Conservation (phyloP, 2,113 vertebrate genomes). For the Tragulus kanchil region DNA sequence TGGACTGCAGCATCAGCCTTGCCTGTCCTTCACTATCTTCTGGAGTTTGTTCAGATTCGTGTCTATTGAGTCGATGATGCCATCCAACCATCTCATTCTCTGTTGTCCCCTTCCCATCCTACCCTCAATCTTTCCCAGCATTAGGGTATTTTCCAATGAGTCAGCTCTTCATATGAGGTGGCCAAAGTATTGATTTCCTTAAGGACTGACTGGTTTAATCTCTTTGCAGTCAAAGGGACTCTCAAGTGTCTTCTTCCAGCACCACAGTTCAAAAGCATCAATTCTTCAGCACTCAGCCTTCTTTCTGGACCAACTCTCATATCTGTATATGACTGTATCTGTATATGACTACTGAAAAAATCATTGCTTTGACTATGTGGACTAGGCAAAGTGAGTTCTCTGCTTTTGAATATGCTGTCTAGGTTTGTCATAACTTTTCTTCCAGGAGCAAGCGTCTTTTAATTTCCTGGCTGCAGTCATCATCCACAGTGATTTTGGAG, state of each 20-base stretch:
- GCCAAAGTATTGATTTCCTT: background rate
- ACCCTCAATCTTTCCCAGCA: background rate
- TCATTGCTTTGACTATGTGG: background rate
- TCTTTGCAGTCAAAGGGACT: background rate
- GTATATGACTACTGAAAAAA: background rate
- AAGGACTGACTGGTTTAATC: background rate
- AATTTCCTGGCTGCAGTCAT: background rate
- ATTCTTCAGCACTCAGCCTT: fast-evolving
- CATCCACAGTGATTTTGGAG: background rate
- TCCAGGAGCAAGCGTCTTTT: background rate
- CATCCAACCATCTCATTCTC: background rate
- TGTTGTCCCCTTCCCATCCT: background rate
- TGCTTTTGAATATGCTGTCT: background rate
- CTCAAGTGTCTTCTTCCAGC: background rate
- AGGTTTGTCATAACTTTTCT: background rate
- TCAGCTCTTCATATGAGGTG: background rate
- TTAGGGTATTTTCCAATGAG: background rate
- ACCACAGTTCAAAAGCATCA: background rate
- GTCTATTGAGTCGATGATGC: background rate
- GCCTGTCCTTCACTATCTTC: background rate
- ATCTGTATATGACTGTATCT: background rate
- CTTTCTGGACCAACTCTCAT: background rate
- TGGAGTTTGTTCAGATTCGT: background rate
- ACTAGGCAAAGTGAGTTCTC: background rate
- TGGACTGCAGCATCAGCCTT: background rate